phyloP scores from a whole-genome alignment of 1,140 invertebrate species.

The Neotoxoptera formosana region DNA sequence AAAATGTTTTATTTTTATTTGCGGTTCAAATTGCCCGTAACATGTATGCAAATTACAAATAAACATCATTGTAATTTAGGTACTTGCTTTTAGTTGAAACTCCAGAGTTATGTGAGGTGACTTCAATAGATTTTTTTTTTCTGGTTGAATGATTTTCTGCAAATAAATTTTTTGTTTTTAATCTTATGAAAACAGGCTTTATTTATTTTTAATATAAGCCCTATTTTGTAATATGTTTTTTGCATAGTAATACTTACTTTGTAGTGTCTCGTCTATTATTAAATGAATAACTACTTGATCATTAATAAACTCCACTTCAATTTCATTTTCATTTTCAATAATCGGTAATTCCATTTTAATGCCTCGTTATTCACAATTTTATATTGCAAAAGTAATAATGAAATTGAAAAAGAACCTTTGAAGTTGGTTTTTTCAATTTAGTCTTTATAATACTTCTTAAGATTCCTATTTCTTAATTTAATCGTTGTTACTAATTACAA shows the following conservation, averaged over 20 bases:
- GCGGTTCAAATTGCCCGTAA: too few relatives aligned
- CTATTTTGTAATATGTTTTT: background rate
- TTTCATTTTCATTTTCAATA: background rate
- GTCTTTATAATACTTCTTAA: too few relatives aligned
- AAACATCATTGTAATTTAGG: background rate
- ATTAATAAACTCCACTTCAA: slow-evolving; percentile 34
- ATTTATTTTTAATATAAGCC: background rate
- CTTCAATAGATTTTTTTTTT: background rate
- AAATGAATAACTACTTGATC: background rate
- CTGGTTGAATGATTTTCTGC: background rate
- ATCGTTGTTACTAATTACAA: too few relatives aligned
- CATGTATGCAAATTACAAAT: background rate
- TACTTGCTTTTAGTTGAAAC: background rate
- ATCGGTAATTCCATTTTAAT: background rate
- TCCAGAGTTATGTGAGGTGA: background rate
- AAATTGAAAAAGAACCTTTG: background rate
- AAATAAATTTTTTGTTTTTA: slow-evolving; percentile 5
- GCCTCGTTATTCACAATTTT: background rate
- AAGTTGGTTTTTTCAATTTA: background rate
- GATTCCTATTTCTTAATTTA: too few relatives aligned
- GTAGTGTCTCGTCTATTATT: background rate
- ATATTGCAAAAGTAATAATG: background rate
- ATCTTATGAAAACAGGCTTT: background rate
- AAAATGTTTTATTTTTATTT: too few relatives aligned
- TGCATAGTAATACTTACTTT: background rate